Base-by-base conservation (phyloP, 1,140 invertebrate genomes). In the Caenorhabditis inopinata region DNA sequence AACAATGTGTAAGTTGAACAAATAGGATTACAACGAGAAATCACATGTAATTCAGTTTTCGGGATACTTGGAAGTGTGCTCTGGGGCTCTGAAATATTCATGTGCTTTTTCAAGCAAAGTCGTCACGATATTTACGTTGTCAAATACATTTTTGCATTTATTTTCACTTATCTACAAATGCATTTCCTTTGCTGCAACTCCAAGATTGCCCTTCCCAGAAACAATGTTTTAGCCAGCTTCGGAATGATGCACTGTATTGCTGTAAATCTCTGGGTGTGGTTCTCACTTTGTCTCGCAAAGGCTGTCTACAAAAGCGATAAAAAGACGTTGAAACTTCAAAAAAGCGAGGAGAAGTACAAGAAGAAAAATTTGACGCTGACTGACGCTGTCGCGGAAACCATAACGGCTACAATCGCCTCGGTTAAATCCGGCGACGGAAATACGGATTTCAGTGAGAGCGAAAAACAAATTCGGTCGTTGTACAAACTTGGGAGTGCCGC, bases 141-240 rank as follows among this genome's bases (percentile, higher is more conserved):
- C 84, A 78, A 88, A 47, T 84, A 82, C 75, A 27, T 84, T 11
- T 80, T 88, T 29, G 87, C 87, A 1, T 82, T 83, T 1, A 6
- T 85, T 16, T 88, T 88, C 74, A 88, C 87, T 16, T 88, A 89
- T 62, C 58, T 88, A 25, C 87, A 88, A 82, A 88, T 88, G 87
- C 87, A 88, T 68, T 88, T 88, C 62, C 85, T 88, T 51, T 88
- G 89, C 73, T 88, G 87, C 47, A 88, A 88, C 77, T 88, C 87
- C n/a, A 87, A 86, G 75, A 87, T 88, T 9, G 46, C 32, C 16
- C 23, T 73, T 9, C 49, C 29, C 14, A 46, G 18, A n/a, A 48
- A 45, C 27, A 77, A 12, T 21, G 21, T 62, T 35, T 81, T 79
- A 9, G 85, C 85, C 2, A 88, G 88, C 51, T 76, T 87, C 12